Evolutionary conservation across 2,888 invertebrate species (phyloP).

Genomic region (Ligdia adustata): DNA sequence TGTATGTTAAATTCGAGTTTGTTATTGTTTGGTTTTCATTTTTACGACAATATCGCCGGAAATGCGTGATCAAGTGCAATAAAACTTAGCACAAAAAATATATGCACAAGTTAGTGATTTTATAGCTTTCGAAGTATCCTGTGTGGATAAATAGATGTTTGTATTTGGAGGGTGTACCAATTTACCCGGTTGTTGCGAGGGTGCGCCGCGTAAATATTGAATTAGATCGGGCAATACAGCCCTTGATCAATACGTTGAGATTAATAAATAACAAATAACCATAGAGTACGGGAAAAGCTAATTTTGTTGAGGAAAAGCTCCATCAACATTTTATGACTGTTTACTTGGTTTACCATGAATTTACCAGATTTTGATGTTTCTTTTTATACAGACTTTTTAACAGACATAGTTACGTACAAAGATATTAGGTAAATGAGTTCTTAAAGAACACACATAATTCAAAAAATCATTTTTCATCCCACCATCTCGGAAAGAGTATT

Average conservation of each 20-base stretch:
- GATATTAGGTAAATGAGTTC: too few species aligned
- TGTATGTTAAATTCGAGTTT: constrained; percentile 31
- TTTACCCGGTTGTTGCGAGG: constrained; percentile 19
- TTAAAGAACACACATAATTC: too few species aligned
- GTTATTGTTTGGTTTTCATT: constrained; percentile 38
- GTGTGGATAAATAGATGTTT: constrained; percentile 15
- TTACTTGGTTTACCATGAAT: background rate
- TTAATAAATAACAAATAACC: constrained; percentile 36
- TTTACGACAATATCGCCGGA: constrained; percentile 39
- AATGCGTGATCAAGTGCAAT: constrained; percentile 49
- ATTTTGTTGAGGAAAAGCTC: constrained; percentile 25
- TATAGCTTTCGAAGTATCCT: constrained; percentile 27
- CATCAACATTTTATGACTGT: constrained; percentile 18
- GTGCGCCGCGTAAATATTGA: constrained; percentile 40
- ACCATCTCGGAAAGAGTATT: too few species aligned
- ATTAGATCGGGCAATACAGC: constrained; percentile 30
- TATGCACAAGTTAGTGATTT: constrained; percentile 40
- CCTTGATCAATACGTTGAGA: constrained; percentile 33
- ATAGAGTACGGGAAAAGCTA: constrained; percentile 27
- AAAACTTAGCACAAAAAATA: constrained; percentile 43
- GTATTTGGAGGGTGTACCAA: constrained; percentile 21
- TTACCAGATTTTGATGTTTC: background rate
- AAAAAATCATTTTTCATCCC: too few species aligned
- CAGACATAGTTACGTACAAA: too few species aligned
- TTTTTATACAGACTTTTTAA: too few species aligned